Evolutionary conservation across 92 coral and sea anemone genomes (phyloP).

Genomic region (Umimayanthus chanpuru): DNA sequence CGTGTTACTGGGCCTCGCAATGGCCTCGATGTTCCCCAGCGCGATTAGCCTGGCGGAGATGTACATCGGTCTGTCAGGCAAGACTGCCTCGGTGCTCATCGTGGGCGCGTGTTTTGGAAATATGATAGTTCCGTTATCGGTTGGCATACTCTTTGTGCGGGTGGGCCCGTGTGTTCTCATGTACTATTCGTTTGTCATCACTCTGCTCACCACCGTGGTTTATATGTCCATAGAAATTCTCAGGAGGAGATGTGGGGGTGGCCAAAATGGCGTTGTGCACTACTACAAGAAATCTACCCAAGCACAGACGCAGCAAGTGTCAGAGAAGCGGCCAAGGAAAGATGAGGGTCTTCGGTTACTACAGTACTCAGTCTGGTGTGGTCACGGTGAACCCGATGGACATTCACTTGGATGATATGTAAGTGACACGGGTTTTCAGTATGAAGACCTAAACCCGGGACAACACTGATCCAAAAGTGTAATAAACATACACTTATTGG

Average conservation of each 20-base stretch:
- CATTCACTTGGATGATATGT: constrained; percentile 1
- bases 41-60: constrained; percentile 84
- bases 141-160: constrained; percentile 72
- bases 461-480: not conserved
- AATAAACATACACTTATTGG: not conserved
- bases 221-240: constrained; percentile 46
- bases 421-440: not conserved
- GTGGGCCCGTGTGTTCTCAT: constrained; percentile 82
- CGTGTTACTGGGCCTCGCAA: constrained; percentile 78
- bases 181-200: constrained; percentile 65
- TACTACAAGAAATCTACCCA: constrained; percentile 27
- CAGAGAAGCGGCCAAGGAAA: constrained; percentile 1
- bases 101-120: constrained; percentile 91
- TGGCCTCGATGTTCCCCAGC: constrained; percentile 91
- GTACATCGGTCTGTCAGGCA: constrained; percentile 80
- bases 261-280: constrained; percentile 19
- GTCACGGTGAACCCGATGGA: constrained; percentile 18
- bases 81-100: constrained; percentile 78
- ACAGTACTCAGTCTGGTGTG: constrained; percentile 17
- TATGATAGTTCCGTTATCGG: constrained; percentile 83
- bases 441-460: no score
- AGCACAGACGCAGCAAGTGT: constrained; percentile 19
- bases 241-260: constrained; percentile 29
- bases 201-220: constrained; percentile 47
- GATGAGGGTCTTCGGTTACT: constrained; percentile 30